A percentile compares a stretch with the other conserved stretches of the same genome.
Evolutionary conservation across 30 jellyfish, hydroid and myxozoan species (phyloP).

Genomic region (Hydractinia symbiolongicarpus): DNA sequence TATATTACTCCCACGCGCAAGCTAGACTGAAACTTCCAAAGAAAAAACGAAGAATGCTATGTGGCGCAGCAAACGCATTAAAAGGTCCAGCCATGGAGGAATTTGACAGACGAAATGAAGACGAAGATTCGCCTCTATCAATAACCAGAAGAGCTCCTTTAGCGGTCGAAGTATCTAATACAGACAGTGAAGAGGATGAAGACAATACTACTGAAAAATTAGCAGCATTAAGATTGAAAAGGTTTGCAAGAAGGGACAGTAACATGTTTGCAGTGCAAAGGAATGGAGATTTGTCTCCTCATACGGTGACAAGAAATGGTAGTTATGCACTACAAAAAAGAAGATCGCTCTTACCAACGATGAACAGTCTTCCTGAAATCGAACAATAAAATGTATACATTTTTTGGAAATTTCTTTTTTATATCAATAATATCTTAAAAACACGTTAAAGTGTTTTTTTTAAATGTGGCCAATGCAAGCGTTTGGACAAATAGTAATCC

Average conservation of each 20-base stretch:
- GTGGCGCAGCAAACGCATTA: conserved; percentile 88
- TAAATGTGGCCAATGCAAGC: no score
- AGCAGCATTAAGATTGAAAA: conserved; percentile 51
- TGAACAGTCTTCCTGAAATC: conserved; percentile 14
- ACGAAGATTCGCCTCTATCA: conserved; percentile 32
- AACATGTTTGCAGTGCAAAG: conserved; percentile 46
- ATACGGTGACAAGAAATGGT: conserved; percentile 25
- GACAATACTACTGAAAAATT: not conserved
- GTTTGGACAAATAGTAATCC: no score
- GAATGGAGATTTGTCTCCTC: conserved; percentile 17
- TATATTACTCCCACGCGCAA: conserved; percentile 92
- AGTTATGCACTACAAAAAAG: conserved; percentile 64
- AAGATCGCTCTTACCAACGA: conserved; percentile 65
- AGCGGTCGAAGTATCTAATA: not conserved
- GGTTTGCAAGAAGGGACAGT: conserved; percentile 71
- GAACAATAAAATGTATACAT: not conserved
- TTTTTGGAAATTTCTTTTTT: no score
- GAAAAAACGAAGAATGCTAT: conserved; percentile 78
- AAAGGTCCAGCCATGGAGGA: conserved; percentile 48
- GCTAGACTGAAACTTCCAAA: conserved; percentile 89
- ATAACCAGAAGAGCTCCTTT: conserved; percentile 24
- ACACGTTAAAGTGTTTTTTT: no score
- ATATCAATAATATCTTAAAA: no score
- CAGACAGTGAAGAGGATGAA: not conserved
- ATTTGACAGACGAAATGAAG: conserved; percentile 22